Evolutionary conservation across 1,140 invertebrate species (phyloP).

Genomic region (Drosophila auraria): DNA sequence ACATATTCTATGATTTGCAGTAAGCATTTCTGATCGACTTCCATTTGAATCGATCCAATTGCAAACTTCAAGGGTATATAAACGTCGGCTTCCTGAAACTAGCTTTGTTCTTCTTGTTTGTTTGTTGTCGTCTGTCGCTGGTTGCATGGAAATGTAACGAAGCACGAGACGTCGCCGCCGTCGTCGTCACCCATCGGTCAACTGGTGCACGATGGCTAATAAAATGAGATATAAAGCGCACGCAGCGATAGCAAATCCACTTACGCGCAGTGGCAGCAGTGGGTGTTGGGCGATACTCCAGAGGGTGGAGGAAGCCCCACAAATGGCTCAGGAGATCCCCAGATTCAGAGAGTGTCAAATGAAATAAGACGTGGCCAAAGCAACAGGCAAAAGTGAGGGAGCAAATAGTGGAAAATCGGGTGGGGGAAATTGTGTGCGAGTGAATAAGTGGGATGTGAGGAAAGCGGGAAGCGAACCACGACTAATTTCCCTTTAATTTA

Average conservation of each 20-base stretch:
- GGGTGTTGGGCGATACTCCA: conserved; percentile 5
- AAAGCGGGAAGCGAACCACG: conserved; percentile 1
- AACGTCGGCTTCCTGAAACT: no score
- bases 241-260: conserved; percentile 61
- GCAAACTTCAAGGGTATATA: no score
- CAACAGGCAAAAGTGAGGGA: conserved; percentile 10
- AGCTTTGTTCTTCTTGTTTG: neutral
- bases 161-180: conserved; percentile 25
- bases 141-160: conserved; percentile 54
- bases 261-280: conserved; percentile 24
- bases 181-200: conserved; percentile 25
- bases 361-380: conserved; percentile 46
- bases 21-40: no score
- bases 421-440: neutral
- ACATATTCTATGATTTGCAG: no score
- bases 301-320: conserved; percentile 29
- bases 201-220: conserved; percentile 64
- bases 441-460: conserved; percentile 1
- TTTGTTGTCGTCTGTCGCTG: conserved; percentile 25
- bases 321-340: conserved; percentile 33
- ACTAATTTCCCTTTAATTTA: conserved; percentile 13
- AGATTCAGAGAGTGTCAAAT: conserved; percentile 49
- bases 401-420: neutral
- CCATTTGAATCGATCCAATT: no score
- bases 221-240: conserved; percentile 64